Evolutionary conservation across 2,888 invertebrate genomes (phyloP), one percentile per base, ranked within the genome.

Genomic region (Listrodromus nycthemerus): DNA sequence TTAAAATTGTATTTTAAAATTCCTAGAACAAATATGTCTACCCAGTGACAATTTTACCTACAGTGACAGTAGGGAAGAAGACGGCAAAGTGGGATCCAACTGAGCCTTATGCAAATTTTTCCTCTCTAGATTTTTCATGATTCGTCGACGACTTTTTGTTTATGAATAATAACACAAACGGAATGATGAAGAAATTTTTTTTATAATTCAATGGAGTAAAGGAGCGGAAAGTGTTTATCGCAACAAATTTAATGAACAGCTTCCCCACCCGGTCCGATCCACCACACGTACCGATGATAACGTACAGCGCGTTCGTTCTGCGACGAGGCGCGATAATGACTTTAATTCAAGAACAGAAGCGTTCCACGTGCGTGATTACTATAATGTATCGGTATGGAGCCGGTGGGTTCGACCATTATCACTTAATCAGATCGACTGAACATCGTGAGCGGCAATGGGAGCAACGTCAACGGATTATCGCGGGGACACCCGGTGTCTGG

Each of bases 391-490:
- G 41, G 61, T 37, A 75, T 33, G 50, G 45, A 50, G 45, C 66
- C n/a, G 50, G 37, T 65, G 52, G 66, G 63, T 4, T 76, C 61
- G 55, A 71, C 61, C 78, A 82, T 82, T 82, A 82, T 84, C 70
- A 75, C 67, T 84, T 67, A 79, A 84, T 84, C 82, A 81, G 75
- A 82, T 84, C 75, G 61, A 52, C 21, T 45, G 52, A 41, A 75
- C 74, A 58, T 75, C 67, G 79, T 81, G 52, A 63, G 55, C 50
- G 66, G 45, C 78, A 76, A 80, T 80, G 45, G 76, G n/a, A 37
- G 63, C 55, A 48, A 65, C 48, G 69, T 74, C 48, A 82, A 71
- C 37, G 73, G 73, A 71, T 84, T 84, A 84, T 84, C 78, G 52
- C 50, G 33, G 33, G 52, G 52, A 67, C 66, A 75, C 48, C 52